A percentile compares a stretch with the other conserved stretches of the same genome.
Conservation (phyloP, 2,888 invertebrate species). For the Leptopilina drosophilae region DNA sequence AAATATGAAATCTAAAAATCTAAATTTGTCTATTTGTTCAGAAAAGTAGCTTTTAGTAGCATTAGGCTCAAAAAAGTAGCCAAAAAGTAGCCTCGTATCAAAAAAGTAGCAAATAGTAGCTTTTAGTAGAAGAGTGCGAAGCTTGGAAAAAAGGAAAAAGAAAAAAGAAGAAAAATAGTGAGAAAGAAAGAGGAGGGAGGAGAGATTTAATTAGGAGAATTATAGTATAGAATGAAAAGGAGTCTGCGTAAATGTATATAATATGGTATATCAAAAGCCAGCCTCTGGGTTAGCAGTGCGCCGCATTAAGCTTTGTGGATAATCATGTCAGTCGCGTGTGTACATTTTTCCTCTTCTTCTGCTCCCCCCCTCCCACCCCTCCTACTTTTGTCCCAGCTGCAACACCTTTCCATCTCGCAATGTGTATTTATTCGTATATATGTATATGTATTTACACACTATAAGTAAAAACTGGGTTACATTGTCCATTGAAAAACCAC, state of each 20-base stretch:
- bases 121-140: too few species aligned
- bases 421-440: constrained; percentile 7
- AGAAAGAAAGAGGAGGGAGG: not conserved
- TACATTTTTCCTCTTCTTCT: not conserved
- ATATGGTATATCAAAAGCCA: not conserved
- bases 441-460: not conserved
- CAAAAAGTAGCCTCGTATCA: too few species aligned
- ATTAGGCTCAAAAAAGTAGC: too few species aligned
- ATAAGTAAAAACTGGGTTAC: constrained; percentile 29
- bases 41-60: too few species aligned
- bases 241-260: not conserved
- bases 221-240: not conserved
- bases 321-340: constrained; percentile 35
- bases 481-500: constrained; percentile 8
- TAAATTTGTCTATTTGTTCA: too few species aligned
- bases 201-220: not conserved
- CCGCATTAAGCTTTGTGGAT: constrained; percentile 19
- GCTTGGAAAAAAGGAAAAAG: too few species aligned
- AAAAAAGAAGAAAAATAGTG: not conserved
- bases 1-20: too few species aligned
- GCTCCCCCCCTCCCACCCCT: not conserved
- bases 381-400: not conserved
- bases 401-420: not conserved
- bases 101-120: too few species aligned
- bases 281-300: constrained; percentile 29